Evolutionary conservation across 2,888 invertebrate genomes (phyloP).

Genomic region (Antheraea yamamai): DNA sequence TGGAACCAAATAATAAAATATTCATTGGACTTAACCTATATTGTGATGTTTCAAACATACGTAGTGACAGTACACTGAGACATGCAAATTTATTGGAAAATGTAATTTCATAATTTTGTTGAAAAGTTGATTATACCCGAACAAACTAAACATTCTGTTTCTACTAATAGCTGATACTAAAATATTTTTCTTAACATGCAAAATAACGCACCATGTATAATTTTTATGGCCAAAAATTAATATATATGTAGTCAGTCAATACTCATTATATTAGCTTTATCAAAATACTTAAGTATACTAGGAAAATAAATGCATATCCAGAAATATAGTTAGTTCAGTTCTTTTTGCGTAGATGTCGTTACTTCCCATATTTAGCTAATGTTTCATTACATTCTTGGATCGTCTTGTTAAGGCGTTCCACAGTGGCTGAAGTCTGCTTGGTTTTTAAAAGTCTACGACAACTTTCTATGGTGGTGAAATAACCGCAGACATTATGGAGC

Average conservation of each 20-base stretch:
- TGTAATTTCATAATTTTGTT: no score
- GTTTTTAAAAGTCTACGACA: constrained; percentile 74
- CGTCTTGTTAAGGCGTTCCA: constrained; percentile 87
- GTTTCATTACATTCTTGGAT: constrained; percentile 83
- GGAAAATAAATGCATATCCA: constrained; percentile 35
- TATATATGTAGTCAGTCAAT: constrained; percentile 2
- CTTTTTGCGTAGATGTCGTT: constrained; percentile 28
- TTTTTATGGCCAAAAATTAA: background rate
- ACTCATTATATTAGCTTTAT: constrained; percentile 3
- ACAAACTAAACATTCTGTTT: no score
- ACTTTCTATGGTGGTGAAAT: constrained; percentile 63
- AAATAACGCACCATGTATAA: background rate
- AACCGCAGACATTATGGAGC: constrained; percentile 86
- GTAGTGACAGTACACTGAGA: constrained; percentile 16
- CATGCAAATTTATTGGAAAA: background rate
- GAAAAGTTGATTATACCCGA: no score
- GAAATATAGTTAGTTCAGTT: constrained; percentile 14
- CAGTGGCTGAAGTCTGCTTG: constrained; percentile 87
- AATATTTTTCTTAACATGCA: no score
- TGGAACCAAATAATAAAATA: background rate
- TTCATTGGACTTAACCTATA: background rate
- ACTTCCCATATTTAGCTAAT: constrained; percentile 67
- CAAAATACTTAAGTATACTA: constrained; percentile 27
- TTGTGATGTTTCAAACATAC: constrained; percentile 20
- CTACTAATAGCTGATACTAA: no score